Percentiles rank a stretch among this genome's conserved stretches.
phyloP scores from a whole-genome alignment of 1,140 invertebrate genomes.

The Drosophila takahashii region DNA sequence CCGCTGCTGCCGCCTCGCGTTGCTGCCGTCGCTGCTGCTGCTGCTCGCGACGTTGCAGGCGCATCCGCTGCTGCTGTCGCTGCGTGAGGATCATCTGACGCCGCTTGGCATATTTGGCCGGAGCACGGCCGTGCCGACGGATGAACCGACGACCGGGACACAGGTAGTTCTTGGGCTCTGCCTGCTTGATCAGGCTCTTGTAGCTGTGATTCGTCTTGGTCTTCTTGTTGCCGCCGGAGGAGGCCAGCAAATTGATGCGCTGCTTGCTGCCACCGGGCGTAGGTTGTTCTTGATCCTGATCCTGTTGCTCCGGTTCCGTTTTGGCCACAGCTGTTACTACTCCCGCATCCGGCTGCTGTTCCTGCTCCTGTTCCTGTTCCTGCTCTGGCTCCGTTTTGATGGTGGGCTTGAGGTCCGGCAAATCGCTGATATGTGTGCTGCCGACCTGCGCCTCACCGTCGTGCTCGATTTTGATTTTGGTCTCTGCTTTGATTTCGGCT shows the following conservation, averaged over 20 bases:
- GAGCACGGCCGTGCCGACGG: constrained; percentile 62
- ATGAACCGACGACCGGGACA: constrained; percentile 70
- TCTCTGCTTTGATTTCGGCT: constrained; percentile 84
- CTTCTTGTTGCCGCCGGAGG: constrained; percentile 56
- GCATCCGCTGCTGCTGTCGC: constrained; percentile 71
- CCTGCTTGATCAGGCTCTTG: constrained; percentile 83
- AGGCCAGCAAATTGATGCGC: constrained; percentile 75
- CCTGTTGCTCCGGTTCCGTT: constrained; percentile 10
- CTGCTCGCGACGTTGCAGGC: constrained; percentile 24
- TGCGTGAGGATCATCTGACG: constrained; percentile 71
- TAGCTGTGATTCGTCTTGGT: constrained; percentile 76
- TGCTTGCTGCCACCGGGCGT: constrained; percentile 29
- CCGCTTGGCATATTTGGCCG: constrained; percentile 70
- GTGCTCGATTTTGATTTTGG: constrained; percentile 84
- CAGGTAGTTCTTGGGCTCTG: constrained; percentile 78
- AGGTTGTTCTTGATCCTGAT: not conserved
- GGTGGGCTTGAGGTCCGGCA: constrained; percentile 81
- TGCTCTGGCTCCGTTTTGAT: constrained; percentile 74
- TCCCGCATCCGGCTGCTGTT: constrained; percentile 7
- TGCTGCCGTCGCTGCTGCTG: constrained; percentile 31
- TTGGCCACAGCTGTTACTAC: constrained; percentile 7
- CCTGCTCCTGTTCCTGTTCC: constrained; percentile 3
- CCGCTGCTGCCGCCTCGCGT: constrained; percentile 14
- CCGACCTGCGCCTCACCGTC: constrained; percentile 57
- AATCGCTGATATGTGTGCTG: constrained; percentile 70